These are phyloP conservation scores for Polyommatus iphigenia DNA, from an alignment of 2,888 invertebrate species.

Conservation along the genomic window DNA sequence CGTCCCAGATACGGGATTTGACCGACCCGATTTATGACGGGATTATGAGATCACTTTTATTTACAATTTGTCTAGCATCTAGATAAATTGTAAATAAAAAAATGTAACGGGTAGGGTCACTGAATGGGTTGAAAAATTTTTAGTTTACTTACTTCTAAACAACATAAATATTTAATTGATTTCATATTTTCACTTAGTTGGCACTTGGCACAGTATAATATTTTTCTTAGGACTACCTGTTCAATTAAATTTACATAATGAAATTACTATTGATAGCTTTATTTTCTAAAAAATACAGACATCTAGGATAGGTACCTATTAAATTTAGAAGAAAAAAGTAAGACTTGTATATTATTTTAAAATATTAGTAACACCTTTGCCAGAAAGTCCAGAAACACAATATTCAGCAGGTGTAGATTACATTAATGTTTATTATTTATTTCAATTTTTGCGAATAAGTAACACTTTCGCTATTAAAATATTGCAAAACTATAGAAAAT, in stretches of 20 bases:
- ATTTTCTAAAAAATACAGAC: too few relatives aligned
- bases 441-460: background rate
- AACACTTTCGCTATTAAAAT: background rate
- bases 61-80: constrained; percentile 34
- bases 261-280: too few relatives aligned
- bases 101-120: background rate
- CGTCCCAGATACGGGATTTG: constrained; percentile 75
- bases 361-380: background rate
- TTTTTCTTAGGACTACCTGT: too few relatives aligned
- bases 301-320: background rate
- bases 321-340: background rate
- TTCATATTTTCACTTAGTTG: too few relatives aligned
- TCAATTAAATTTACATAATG: too few relatives aligned
- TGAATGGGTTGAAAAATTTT: background rate
- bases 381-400: background rate
- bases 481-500: background rate
- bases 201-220: too few relatives aligned
- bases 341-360: background rate
- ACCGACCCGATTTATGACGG: constrained; percentile 58
- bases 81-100: too few relatives aligned
- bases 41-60: constrained; percentile 47
- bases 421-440: background rate
- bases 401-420: background rate
- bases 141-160: too few relatives aligned
- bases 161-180: too few relatives aligned